Evolutionary conservation across 2,797 vertebrate genomes (phyloP), one percentile per base, ranked within the genome.

Genomic region (Schizopygopsis pylzovi): DNA sequence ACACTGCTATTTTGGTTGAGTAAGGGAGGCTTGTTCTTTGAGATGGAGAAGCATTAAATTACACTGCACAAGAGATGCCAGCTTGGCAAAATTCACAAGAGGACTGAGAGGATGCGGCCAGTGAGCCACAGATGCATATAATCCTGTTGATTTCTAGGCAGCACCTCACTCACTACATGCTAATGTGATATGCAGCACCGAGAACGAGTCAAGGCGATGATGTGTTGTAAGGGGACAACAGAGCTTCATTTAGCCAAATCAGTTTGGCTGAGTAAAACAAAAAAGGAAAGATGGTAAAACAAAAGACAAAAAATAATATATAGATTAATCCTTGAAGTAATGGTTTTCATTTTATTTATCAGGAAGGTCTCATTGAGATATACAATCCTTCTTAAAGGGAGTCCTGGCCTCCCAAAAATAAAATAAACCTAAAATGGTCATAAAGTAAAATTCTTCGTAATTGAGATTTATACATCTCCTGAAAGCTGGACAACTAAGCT

Each of bases 41-140:
- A 81, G 78, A 85, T 65, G 84, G 84, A 85, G 54, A 85, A 73
- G 84, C 84, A 85, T 81, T 85, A 81, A 85, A 85, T 85, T 80
- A 81, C 84, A 80, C 70, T 81, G 28, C 77, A 75, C 78, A 85
- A 81, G 78, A 85, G 84, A 81, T 81, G 84, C 83, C 71, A 70
- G 77, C 86, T 85, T 82, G 79, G 43, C 82, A 83, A 59, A 85
- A 82, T 65, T 82, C 84, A 83, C 70, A 79, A 75, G 81, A 86
- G 65, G 54, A 63, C 80, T 71, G 28, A 76, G 80, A 77, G 81
- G 83, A 81, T 52, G 70, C 20, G 78, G 70, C 70, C 78, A 85
- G 78, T n/a, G 43, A 85, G 78, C 70, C 70, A 73, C 47, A 73
- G 68, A 81, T 81, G 77, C 52, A 85, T 65, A 81, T 65, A 81